Base-by-base conservation (phyloP, 23 tunicate species). In the Styela plicata region DNA sequence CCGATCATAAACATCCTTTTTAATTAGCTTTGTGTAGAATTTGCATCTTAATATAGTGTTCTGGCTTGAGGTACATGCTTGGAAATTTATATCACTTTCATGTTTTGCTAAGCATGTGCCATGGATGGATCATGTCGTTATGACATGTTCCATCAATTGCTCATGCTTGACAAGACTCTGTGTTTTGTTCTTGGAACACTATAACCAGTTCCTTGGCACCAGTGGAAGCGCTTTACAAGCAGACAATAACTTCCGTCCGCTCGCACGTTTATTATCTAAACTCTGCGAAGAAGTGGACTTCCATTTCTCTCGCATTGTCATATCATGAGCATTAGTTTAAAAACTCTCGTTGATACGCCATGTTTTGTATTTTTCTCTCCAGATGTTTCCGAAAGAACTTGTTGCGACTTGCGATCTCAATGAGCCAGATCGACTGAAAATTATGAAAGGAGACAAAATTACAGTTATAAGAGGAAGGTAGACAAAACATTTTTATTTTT, bases 381-480 rank as follows among this genome's bases (percentile, higher is more conserved):
- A 93, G 91, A 63, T 83, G 26, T 52, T 93, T 2, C 98, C 98
- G 7, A 65, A 73, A 30, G 93, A 93, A 69, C 33, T 93, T 2
- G 74, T 83, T 13, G 74, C 89, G 19, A 84, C 34, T 2, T 5
- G 73, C 2, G 24, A 76, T 16, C 78, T 85, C 0, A 61, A 74
- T 28, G 89, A 93, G 69, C 78, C 82, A 1, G 98, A 87, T 22
- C 82, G 90, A 52, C 63, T 93, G 71, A 63, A 63, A n/a, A 76
- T 93, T 5, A 36, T 71, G 0, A 87, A 87, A 69, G 92, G 89
- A 37, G 98, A 93, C 68, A 34, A 74, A 35, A 88, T 93, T 17
- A 93, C 98, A 24, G 93, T 93, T 65, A 33, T 93, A 27, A 69
- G 86, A 1, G 98, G 98, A 63, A 81, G 90, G 97, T 91, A 82